Conservation (phyloP, 1,140 invertebrate species). For the Sinella curviseta region DNA sequence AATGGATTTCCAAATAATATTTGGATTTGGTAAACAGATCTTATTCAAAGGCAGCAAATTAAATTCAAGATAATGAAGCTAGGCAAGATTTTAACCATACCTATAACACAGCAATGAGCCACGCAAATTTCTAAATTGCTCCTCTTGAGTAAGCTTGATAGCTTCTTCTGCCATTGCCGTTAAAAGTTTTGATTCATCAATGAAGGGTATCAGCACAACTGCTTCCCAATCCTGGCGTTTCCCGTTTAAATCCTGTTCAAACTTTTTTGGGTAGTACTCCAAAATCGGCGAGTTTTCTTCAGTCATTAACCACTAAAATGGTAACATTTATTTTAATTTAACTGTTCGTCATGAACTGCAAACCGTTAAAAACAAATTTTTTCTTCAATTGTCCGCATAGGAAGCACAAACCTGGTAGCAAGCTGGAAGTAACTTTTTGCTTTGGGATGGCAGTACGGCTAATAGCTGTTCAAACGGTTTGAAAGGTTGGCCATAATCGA, state of each 20-base stretch:
- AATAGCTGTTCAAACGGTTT: conserved; percentile 92
- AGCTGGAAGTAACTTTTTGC: conserved; percentile 71
- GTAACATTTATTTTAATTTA: conserved; percentile 49
- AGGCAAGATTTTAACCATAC: conserved; percentile 50
- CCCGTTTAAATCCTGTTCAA: conserved; percentile 87
- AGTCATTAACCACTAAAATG: conserved; percentile 68
- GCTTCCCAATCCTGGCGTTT: conserved; percentile 98
- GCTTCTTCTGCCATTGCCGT: conserved; percentile 75
- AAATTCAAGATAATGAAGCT: no score
- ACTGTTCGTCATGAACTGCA: not conserved
- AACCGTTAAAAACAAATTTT: no score
- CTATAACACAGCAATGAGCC: conserved; percentile 82
- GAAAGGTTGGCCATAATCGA: conserved; percentile 84
- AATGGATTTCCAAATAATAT: conserved; percentile 83
- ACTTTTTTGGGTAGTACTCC: conserved; percentile 86
- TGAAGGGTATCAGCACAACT: conserved; percentile 94
- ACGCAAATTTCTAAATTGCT: conserved; percentile 74
- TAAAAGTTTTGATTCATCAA: conserved; percentile 77
- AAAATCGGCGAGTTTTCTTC: conserved; percentile 78
- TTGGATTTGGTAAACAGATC: conserved; percentile 77
- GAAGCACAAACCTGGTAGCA: conserved; percentile 69
- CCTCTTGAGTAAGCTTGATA: conserved; percentile 67
- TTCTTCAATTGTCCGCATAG: no score
- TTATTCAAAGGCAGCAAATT: no score
- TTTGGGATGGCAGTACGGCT: conserved; percentile 79